Evolutionary conservation across 2,113 vertebrate species (phyloP), one percentile per base, ranked within the genome.

Genomic region (Taurulus bubalis): DNA sequence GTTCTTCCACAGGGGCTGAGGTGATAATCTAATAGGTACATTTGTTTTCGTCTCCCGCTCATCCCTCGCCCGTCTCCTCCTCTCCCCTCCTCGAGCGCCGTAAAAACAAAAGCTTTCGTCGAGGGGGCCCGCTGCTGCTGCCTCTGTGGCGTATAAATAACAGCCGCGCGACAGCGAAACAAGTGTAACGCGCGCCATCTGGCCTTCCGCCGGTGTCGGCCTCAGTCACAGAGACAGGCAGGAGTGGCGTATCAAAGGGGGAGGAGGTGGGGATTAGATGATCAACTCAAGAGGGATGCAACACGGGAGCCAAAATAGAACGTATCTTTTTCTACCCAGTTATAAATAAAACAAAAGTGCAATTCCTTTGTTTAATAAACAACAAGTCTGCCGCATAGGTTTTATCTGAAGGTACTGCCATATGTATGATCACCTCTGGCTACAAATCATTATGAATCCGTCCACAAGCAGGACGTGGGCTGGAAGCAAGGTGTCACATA

Each of bases 121-220:
- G 69, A 32, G 84, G 84, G 87, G 77, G 76, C 69, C 38, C 20
- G 62, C 75, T 72, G 65, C 75, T 45, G 73, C 81, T 78, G 90
- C 81, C 87, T 77, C 59, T 70, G 90, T 84, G 67, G 80, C 32
- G 8, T 89, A 91, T 93, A 93, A 94, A 95, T 91, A 94, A 92
- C 93, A 91, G 80, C 82, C 62, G 40, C 38, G 60, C 49, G 72
- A 86, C 85, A 80, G 86, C 73, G 72, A 90, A 92, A 92, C 91
- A 93, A 92, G 92, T 92, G 92, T 91, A 94, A 90, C 90, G 80
- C 73, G 72, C 87, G 87, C 92, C 93, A 95, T 94, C 90, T 95
- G 94, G 90, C 90, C 82, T 77, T 79, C 71, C 80, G 49, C 82
- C 42, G 34, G 79, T 81, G 81, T 89, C 87, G 86, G 89, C 82